phyloP scores from a whole-genome alignment of 2,888 invertebrate genomes.

The Salticus scenicus region DNA sequence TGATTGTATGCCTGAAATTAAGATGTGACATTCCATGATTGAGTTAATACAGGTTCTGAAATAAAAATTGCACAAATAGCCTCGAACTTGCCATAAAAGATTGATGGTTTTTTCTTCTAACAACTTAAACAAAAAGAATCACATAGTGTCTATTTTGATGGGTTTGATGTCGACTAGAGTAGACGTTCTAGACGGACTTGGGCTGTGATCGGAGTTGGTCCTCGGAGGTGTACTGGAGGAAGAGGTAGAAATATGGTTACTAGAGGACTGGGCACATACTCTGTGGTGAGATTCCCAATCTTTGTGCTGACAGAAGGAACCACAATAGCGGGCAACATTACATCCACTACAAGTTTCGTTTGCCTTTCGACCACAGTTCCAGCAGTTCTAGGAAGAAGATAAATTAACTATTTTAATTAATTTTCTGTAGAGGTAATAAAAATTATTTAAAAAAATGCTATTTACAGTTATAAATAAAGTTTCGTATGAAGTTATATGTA shows the following conservation, averaged over 20 bases:
- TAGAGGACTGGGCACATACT: constrained; percentile 76
- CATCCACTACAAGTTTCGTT: constrained; percentile 98
- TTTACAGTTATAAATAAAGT: no score
- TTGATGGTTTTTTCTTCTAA: no score
- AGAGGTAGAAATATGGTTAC: constrained; percentile 13
- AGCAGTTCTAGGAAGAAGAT: constrained; percentile 84
- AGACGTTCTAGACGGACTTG: constrained; percentile 39
- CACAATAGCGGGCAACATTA: constrained; percentile 94
- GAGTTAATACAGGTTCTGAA: background rate
- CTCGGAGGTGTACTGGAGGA: constrained; percentile 38
- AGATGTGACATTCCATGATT: background rate
- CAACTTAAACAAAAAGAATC: background rate
- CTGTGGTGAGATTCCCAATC: constrained; percentile 96
- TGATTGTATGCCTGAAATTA: constrained; percentile 4
- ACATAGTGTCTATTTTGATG: constrained; percentile 50
- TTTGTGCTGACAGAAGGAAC: constrained; percentile 96
- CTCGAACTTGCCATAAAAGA: background rate
- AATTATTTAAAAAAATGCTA: no score
- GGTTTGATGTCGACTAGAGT: constrained; percentile 47
- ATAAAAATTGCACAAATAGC: background rate
- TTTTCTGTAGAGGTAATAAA: no score
- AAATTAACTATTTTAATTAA: no score
- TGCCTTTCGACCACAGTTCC: constrained; percentile 97
- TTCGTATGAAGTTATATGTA: no score
- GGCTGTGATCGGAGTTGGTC: constrained; percentile 50